Base-by-base conservation (phyloP, 2,797 vertebrate genomes). In the Brachyrhaphis roseni region DNA sequence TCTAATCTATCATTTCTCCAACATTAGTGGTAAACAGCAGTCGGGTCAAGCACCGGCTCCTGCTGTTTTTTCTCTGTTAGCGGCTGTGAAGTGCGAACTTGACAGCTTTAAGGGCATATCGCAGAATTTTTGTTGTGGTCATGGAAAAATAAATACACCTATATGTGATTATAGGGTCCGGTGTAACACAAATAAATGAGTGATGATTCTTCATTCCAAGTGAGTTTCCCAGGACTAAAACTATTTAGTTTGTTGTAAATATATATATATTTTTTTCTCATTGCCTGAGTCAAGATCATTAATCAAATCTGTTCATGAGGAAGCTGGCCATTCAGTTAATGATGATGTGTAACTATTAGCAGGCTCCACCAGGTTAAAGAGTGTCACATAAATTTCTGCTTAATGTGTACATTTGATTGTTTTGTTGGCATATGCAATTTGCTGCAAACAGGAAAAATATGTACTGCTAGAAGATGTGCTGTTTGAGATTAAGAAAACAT, bases 1-100 rank as follows among this genome's bases (percentile, higher is more conserved):
- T 81, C 84, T 90, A 91, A 93, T 93, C 90, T 84, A 91, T 93
- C 89, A 92, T 93, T 91, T 93, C 85, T 90, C 81, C 84, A 89
- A 87, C 89, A 92, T 94, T 90, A 93, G 88, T 88, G 78, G 86
- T 92, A 93, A 93, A 87, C 89, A 86, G 89, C 85, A 93, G 83
- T 86, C 86, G 86, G 84, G 91, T 85, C 89, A 92, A 88, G 86
- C 82, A 83, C 84, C 84, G 72, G 36, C 84, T 88, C 92, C 89
- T 82, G 88, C 89, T 86, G 90, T 82, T 70, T 88, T 84, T 83
- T 86, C 82, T 84, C 83, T 76, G 81, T 87, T 83, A 82, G 78
- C 87, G 78, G 53, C 83, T 89, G 82, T 78, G 82, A 49, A 79
- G 82, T 80, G 78, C 47, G 72, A 83, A 82, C 87, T 77, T 83